A percentile compares a stretch with the other conserved stretches of the same genome.
phyloP scores from a whole-genome alignment of 2,888 invertebrate species.

The Corythucha ciliata region DNA sequence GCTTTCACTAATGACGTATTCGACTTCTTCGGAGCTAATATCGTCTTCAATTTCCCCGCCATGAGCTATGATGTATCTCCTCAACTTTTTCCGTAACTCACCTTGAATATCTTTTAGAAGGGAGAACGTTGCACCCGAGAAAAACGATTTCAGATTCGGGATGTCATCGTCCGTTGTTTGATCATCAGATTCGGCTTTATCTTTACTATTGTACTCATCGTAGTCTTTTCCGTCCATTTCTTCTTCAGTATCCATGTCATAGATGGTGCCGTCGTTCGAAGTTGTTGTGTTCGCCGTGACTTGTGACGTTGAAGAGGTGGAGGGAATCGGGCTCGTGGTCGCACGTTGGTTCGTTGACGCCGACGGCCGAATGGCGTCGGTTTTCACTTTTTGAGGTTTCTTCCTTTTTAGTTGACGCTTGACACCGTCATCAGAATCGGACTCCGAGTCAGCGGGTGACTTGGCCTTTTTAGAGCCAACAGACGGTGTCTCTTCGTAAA shows the following conservation, averaged over 20 bases:
- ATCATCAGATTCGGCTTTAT: too few relatives aligned
- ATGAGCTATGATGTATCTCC: conserved; percentile 52
- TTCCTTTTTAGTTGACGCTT: too few relatives aligned
- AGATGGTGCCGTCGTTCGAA: conserved; percentile 38
- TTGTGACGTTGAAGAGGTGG: background rate
- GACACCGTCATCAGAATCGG: conserved; percentile 44
- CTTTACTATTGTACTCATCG: too few relatives aligned
- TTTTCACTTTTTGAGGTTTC: conserved; percentile 47
- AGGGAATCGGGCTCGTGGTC: background rate
- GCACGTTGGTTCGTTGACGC: conserved; percentile 11
- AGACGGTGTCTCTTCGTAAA: conserved; percentile 42
- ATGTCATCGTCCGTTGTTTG: too few relatives aligned
- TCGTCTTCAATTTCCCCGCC: conserved; percentile 46
- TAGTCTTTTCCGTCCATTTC: conserved; percentile 19
- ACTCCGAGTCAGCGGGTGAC: conserved; percentile 20
- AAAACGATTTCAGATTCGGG: conserved; percentile 44
- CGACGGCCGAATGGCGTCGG: background rate
- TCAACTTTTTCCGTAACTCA: conserved; percentile 39
- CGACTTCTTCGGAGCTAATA: conserved; percentile 25
- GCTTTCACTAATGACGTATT: conserved; percentile 38
- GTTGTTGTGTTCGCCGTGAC: background rate
- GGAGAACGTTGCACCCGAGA: conserved; percentile 46
- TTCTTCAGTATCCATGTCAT: conserved; percentile 40
- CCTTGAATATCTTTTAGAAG: conserved; percentile 42
- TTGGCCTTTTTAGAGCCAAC: too few relatives aligned